Conservation (phyloP, 2,113 vertebrate species). For the Percopsis transmontana region DNA sequence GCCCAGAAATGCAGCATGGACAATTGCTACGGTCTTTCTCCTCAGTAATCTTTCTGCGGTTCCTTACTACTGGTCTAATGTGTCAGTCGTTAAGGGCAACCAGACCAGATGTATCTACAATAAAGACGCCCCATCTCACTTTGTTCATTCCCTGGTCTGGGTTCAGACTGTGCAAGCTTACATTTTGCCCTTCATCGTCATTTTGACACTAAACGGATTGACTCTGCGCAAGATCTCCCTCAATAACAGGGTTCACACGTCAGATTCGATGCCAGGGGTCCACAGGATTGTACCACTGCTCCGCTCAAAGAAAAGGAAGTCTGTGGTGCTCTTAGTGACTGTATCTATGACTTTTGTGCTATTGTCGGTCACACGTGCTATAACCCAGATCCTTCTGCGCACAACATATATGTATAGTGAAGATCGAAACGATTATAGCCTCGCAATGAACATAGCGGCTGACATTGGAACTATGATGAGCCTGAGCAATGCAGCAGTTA, state of each 20-base stretch:
- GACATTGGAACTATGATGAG: conserved; percentile 73
- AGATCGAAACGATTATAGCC: conserved; percentile 61
- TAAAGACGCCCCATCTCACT: conserved; percentile 25
- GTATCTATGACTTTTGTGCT: conserved; percentile 69
- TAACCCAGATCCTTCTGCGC: conserved; percentile 72
- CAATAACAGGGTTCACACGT: conserved; percentile 56
- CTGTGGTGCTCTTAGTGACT: conserved; percentile 64
- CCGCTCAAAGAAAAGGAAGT: conserved; percentile 60
- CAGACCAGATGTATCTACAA: conserved; percentile 60
- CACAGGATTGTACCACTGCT: conserved; percentile 40
- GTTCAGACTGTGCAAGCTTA: conserved; percentile 63
- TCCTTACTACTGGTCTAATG: conserved; percentile 70
- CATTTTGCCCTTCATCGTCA: conserved; percentile 66
- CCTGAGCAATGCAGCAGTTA: conserved; percentile 65
- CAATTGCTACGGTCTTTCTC: conserved; percentile 46
- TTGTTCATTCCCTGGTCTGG: conserved; percentile 66
- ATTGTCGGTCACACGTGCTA: conserved; percentile 56
- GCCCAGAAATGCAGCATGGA: conserved; percentile 39
- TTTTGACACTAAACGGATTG: conserved; percentile 67
- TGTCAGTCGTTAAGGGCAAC: conserved; percentile 46
- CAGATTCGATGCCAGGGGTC: conserved; percentile 5
- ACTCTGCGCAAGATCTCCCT: conserved; percentile 58
- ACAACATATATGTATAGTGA: conserved; percentile 47
- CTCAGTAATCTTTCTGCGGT: conserved; percentile 59
- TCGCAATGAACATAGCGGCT: conserved; percentile 63